Conservation (phyloP, 1,140 invertebrate species). For the Sinonovacula constricta region DNA sequence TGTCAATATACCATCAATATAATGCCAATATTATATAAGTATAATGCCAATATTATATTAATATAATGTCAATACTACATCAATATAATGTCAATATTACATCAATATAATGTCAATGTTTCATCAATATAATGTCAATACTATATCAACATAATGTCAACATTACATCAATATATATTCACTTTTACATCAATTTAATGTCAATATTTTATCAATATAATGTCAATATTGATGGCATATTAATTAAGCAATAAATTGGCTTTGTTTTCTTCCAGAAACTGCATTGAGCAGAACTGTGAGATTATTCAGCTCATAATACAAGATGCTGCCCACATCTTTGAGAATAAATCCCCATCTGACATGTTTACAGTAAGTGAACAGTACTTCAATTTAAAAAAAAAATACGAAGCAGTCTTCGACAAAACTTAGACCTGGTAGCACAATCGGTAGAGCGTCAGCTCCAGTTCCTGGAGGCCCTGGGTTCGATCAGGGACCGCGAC, state of each 20-base stretch:
- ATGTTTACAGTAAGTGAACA: constrained; percentile 52
- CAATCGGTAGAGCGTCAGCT: too few species aligned
- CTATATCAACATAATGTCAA: background rate
- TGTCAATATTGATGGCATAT: background rate
- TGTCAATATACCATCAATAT: too few species aligned
- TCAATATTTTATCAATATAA: background rate
- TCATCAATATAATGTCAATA: background rate
- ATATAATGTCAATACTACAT: too few species aligned
- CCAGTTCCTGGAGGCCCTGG: background rate
- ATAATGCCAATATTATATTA: background rate
- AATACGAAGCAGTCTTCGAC: constrained; percentile 8
- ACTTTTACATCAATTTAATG: background rate
- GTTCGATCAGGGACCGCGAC: background rate
- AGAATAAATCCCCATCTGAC: constrained; percentile 83
- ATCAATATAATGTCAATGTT: background rate
- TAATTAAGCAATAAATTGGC: background rate
- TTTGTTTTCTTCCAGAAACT: constrained; percentile 76
- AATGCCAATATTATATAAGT: too few species aligned
- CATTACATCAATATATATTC: background rate
- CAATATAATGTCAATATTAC: too few species aligned
- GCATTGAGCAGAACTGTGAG: constrained; percentile 90
- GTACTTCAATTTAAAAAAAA: constrained; percentile 1
- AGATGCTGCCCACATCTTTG: constrained; percentile 91
- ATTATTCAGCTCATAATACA: constrained; percentile 91
- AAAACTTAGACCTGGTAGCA: background rate